A percentile compares a stretch with the other conserved stretches of the same genome.
Evolutionary conservation across 2,888 invertebrate species (phyloP).

Genomic region (Sacculina carcini): DNA sequence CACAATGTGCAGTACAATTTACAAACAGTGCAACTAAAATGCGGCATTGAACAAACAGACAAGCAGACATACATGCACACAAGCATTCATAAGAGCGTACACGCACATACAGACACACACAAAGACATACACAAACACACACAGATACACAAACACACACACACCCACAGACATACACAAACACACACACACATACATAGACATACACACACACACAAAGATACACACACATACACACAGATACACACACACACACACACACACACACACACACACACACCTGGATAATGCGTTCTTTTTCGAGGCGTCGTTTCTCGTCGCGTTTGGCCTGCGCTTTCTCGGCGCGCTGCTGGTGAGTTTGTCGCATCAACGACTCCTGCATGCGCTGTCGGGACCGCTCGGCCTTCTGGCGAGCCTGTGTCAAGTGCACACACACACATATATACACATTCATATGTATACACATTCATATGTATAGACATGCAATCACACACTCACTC

Average conservation of each 20-base stretch:
- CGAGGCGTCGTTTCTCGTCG: conserved; percentile 73
- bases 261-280: conserved; percentile 19
- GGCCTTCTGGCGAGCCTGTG: conserved; percentile 60
- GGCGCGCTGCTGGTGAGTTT: conserved; percentile 80
- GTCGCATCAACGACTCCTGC: conserved; percentile 76
- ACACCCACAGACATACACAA: no score
- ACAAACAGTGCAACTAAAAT: neutral
- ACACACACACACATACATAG: no score
- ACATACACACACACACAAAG: no score
- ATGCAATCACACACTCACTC: neutral
- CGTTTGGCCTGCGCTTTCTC: conserved; percentile 80
- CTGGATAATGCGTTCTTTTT: conserved; percentile 74
- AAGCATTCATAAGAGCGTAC: neutral
- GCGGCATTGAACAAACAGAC: neutral
- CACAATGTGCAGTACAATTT: neutral
- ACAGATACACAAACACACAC: no score
- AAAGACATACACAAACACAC: no score
- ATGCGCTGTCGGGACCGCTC: conserved; percentile 82
- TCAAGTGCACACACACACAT: conserved; percentile 13
- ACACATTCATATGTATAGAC: neutral
- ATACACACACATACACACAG: no score
- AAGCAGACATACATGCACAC: neutral
- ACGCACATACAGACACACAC: no score
- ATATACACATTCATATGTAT: neutral
- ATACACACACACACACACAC: no score